phyloP scores from a whole-genome alignment of 1,140 invertebrate species.

The Drosophila bifasciata region DNA sequence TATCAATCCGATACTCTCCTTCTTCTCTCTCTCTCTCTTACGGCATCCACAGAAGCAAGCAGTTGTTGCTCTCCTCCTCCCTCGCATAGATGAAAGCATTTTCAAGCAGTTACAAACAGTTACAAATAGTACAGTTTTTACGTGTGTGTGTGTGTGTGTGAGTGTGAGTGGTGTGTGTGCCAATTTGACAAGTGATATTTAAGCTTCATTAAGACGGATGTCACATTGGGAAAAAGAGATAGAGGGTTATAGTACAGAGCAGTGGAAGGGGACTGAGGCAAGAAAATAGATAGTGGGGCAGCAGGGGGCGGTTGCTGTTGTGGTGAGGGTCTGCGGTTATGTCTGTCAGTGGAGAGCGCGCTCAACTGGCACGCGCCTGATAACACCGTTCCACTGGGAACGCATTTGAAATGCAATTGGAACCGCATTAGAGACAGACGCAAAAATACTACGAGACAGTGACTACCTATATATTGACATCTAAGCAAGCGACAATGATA shows the following conservation, averaged over 20 bases:
- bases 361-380: slow-evolving; percentile 73
- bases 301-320: slow-evolving; percentile 22
- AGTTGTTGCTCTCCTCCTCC: background rate
- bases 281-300: slow-evolving; percentile 2
- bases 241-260: slow-evolving; percentile 2
- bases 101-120: slow-evolving; percentile 6
- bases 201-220: slow-evolving; percentile 73
- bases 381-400: slow-evolving; percentile 39
- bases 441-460: slow-evolving; percentile 21
- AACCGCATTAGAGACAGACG: slow-evolving; percentile 23
- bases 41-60: too few relatives aligned
- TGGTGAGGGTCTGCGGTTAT: slow-evolving; percentile 22
- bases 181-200: slow-evolving; percentile 72
- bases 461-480: background rate
- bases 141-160: background rate
- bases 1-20: background rate
- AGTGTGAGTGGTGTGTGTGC: background rate
- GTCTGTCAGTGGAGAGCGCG: slow-evolving; percentile 54
- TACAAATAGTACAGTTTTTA: slow-evolving; percentile 6
- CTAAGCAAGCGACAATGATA: slow-evolving; percentile 17
- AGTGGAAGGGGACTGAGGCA: too few relatives aligned
- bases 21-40: background rate
- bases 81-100: background rate
- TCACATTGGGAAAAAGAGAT: slow-evolving; percentile 38
- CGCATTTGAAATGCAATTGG: slow-evolving; percentile 72